Conservation (phyloP, 2,888 invertebrate species). For the Cephus sareptanus region DNA sequence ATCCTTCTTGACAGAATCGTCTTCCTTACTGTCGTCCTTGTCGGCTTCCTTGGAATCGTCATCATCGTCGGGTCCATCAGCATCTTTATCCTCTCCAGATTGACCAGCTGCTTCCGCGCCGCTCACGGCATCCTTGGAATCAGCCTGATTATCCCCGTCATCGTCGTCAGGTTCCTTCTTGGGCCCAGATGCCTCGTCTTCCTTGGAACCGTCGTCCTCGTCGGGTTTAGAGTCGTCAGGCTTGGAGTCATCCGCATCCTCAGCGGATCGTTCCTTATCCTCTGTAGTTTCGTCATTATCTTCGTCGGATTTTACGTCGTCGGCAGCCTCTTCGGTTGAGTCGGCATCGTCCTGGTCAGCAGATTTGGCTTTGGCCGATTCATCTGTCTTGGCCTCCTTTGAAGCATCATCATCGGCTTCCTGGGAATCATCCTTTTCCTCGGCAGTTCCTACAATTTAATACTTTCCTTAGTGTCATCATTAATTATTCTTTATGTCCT, state of each 20-base stretch:
- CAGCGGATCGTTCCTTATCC: slow-evolving; percentile 33
- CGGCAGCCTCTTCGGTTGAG: slow-evolving; percentile 30
- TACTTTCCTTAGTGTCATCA: no score
- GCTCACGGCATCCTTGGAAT: slow-evolving; percentile 38
- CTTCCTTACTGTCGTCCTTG: slow-evolving; percentile 47
- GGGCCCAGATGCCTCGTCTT: slow-evolving; percentile 26
- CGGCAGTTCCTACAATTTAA: slow-evolving; percentile 22
- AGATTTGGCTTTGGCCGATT: slow-evolving; percentile 10
- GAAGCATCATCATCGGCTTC: no score
- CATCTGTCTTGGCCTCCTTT: not conserved
- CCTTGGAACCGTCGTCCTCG: slow-evolving; percentile 45
- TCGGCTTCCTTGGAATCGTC: slow-evolving; percentile 51
- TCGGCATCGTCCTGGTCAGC: slow-evolving; percentile 32
- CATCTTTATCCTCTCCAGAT: slow-evolving; percentile 34
- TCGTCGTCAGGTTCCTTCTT: slow-evolving; percentile 36
- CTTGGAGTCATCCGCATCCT: slow-evolving; percentile 42
- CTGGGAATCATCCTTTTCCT: slow-evolving; percentile 24
- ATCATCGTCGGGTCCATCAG: slow-evolving; percentile 42
- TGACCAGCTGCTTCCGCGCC: slow-evolving; percentile 28
- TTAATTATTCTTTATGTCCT: not conserved
- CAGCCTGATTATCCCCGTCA: slow-evolving; percentile 31
- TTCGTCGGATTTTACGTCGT: slow-evolving; percentile 25
- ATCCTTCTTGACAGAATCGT: slow-evolving; percentile 37
- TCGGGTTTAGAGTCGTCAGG: slow-evolving; percentile 31
- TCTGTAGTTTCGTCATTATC: slow-evolving; percentile 24